Conservation (phyloP, 92 coral and sea anemone species). For the Pocillopora grandis region DNA sequence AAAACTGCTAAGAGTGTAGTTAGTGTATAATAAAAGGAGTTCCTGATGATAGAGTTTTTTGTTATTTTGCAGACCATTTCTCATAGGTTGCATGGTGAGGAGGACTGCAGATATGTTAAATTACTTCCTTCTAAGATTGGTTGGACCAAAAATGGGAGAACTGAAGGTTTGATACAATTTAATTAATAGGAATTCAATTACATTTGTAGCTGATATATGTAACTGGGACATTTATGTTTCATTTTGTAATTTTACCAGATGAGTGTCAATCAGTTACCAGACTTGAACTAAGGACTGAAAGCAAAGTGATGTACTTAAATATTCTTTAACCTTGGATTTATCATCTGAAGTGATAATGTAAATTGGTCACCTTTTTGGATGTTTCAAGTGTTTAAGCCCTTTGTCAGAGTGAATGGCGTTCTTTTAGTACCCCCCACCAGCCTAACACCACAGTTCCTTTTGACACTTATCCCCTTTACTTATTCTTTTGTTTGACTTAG, state of each 20-base stretch:
- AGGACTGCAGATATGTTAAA: constrained; percentile 94
- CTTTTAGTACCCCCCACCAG: background rate
- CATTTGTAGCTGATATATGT: background rate
- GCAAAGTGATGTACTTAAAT: too few relatives aligned
- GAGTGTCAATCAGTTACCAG: too few relatives aligned
- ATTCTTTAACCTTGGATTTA: too few relatives aligned
- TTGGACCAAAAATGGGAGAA: constrained; percentile 89
- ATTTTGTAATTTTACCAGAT: background rate
- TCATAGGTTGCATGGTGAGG: constrained; percentile 67
- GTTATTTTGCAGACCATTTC: constrained; percentile 73
- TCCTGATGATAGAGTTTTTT: background rate
- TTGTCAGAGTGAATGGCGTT: too few relatives aligned
- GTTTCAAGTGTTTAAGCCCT: too few relatives aligned
- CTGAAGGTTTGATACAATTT: constrained; percentile 68
- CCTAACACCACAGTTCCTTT: background rate
- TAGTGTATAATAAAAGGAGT: background rate
- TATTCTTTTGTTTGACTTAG: constrained; percentile 34
- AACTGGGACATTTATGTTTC: background rate
- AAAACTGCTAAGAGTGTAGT: too few relatives aligned
- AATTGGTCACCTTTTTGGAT: too few relatives aligned
- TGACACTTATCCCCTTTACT: background rate
- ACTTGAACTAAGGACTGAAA: too few relatives aligned
- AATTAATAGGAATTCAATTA: background rate
- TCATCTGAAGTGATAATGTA: too few relatives aligned
- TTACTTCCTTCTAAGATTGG: constrained; percentile 84